Percentiles rank a stretch among this genome's conserved stretches.
Conservation (phyloP, 2,797 vertebrate species). For the Ptychadena robeensis region DNA sequence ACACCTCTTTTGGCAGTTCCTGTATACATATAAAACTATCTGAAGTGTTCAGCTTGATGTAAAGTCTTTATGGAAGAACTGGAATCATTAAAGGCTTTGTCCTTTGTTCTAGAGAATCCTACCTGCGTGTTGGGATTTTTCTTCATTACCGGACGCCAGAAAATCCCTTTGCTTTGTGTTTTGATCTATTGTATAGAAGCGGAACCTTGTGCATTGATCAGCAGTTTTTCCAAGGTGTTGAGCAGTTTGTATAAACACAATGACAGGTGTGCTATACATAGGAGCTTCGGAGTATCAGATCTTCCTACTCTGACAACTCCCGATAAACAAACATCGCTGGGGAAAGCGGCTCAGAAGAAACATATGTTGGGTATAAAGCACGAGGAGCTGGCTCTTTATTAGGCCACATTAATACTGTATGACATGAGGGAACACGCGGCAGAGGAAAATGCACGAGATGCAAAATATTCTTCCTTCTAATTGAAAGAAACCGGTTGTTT, state of each 20-base stretch:
- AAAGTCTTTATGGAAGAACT: too few relatives aligned
- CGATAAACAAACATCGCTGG: conserved; percentile 30
- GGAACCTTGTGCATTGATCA: not conserved
- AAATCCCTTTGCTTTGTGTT: not conserved
- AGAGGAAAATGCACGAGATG: conserved; percentile 27
- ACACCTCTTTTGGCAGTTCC: too few relatives aligned
- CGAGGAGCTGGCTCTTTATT: conserved; percentile 15
- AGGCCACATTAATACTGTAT: conserved; percentile 20
- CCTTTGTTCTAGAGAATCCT: too few relatives aligned
- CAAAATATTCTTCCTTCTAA: conserved; percentile 14
- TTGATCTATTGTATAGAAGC: not conserved
- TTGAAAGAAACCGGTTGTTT: conserved; percentile 24
- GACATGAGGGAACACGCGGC: not conserved
- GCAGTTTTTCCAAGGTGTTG: conserved; percentile 12
- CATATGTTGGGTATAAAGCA: conserved; percentile 29
- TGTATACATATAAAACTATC: too few relatives aligned
- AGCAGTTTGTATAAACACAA: conserved; percentile 12
- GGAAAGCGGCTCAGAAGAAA: conserved; percentile 20
- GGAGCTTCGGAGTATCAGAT: conserved; percentile 6
- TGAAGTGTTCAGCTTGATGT: too few relatives aligned
- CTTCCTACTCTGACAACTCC: conserved; percentile 37
- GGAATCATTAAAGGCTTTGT: too few relatives aligned
- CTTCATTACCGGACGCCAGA: not conserved
- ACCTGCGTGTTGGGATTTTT: not conserved
- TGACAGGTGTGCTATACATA: conserved; percentile 19